Evolutionary conservation across 2,797 vertebrate genomes (phyloP), one percentile per base, ranked within the genome.

Genomic region (Melanotaenia nigrans): DNA sequence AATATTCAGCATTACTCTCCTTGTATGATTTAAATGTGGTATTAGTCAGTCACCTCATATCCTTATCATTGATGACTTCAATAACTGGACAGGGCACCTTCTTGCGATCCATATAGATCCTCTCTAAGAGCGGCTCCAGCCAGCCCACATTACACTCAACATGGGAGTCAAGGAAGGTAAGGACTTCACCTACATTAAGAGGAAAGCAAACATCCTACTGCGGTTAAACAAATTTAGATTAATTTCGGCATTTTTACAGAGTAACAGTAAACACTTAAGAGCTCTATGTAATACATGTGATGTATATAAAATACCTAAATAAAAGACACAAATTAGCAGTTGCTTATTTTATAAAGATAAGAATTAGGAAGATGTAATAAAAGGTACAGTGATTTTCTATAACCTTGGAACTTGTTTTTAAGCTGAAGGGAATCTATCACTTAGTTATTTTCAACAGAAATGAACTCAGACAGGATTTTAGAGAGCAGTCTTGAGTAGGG

Each of bases 161-260:
- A 0, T 99, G 98, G 0, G 98, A 99, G 89, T 99, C 98, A 33
- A 99, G 93, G 90, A 99, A 99, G 0, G 97, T 99, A 72, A 99
- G 90, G 3, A 99, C 96, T 0, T 96, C 88, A 0, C 98, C 98
- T 99, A 84, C 1, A 32, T 53, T 3, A 0, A 22, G 74, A 65
- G 36, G 20, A 77, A 24, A 64, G 55, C 56, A 83, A 83, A 83
- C 73, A 83, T 69, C 71, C 73, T 66, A 65, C 45, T 84, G 33
- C 32, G 54, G 45, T 78, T 68, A 74, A 79, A 67, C 64, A 70
- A 85, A 75, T 8, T 67, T 5, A 0, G 13, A 9, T 6, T 9
- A 13, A 11, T 18, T 33, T 61, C 3, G 66, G 20, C 3, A 12
- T 45, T 35, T 30, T 6, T 54, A 67, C 53, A 54, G 18, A 7